Conservation (phyloP, 2,888 invertebrate species). For the Venusia cambrica region DNA sequence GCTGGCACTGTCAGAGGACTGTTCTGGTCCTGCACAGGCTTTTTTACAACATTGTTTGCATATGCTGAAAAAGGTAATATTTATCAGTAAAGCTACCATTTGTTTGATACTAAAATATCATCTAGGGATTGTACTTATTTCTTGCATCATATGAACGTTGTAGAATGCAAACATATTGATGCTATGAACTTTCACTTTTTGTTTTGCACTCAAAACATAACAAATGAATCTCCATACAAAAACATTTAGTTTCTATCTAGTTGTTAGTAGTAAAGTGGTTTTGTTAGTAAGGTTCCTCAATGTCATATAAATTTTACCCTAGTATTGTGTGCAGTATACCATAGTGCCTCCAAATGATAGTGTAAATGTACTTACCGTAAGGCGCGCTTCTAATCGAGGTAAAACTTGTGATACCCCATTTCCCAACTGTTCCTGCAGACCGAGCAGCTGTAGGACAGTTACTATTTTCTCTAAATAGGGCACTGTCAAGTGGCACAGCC, state of each 20-base stretch:
- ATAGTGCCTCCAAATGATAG: no score
- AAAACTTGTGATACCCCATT: conserved; percentile 97
- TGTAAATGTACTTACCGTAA: conserved; percentile 82
- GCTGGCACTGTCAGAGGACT: conserved; percentile 78
- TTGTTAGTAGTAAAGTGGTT: no score
- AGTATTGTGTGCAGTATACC: no score
- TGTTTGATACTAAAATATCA: no score
- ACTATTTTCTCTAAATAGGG: conserved; percentile 86
- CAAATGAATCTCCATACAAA: no score
- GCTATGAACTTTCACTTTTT: conserved; percentile 18
- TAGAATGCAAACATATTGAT: no score
- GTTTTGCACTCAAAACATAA: conserved; percentile 1
- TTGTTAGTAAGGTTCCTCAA: no score
- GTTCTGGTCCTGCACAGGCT: conserved; percentile 76
- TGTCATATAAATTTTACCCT: no score
- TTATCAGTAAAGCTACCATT: conserved; percentile 4
- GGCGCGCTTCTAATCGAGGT: conserved; percentile 92
- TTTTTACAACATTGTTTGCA: conserved; percentile 62
- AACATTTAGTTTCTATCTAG: no score
- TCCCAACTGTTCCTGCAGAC: conserved; percentile 94
- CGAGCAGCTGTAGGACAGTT: conserved; percentile 94
- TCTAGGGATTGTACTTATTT: no score
- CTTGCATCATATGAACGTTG: no score
- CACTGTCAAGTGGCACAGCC: conserved; percentile 83
- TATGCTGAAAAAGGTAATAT: conserved; percentile 59